Conservation (phyloP, 2,113 vertebrate species). For the Nothocercus julius region DNA sequence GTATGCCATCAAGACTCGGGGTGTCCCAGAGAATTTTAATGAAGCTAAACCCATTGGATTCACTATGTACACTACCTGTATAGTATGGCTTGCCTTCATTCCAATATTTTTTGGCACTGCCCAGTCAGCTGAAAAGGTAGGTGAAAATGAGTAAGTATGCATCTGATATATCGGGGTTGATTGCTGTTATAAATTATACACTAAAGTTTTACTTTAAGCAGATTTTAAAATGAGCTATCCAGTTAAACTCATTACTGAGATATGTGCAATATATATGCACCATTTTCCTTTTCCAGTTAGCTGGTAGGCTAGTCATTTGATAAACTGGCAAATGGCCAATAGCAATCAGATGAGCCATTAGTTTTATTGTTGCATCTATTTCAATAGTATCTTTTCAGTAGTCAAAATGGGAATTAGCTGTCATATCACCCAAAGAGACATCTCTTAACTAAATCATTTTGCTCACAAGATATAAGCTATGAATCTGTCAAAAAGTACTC, state of each 20-base stretch:
- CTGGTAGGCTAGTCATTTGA: constrained; percentile 9
- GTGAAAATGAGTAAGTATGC: constrained; percentile 29
- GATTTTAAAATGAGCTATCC: not conserved
- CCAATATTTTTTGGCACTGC: constrained; percentile 98
- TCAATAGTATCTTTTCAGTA: constrained; percentile 16
- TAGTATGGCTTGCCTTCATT: constrained; percentile 97
- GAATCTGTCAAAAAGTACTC: not conserved
- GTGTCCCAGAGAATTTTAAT: constrained; percentile 97
- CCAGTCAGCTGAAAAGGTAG: constrained; percentile 97
- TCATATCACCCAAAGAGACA: not conserved
- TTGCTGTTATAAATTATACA: not conserved
- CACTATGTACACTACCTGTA: constrained; percentile 99
- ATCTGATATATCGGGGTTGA: not conserved
- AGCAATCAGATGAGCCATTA: constrained; percentile 37
- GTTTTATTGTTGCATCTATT: constrained; percentile 47
- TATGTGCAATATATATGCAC: not conserved
- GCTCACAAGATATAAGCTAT: not conserved
- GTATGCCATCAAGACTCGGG: constrained; percentile 97
- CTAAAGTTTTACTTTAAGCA: not conserved
- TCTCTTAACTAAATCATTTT: constrained; percentile 10
- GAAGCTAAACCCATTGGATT: constrained; percentile 98
- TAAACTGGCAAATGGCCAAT: constrained; percentile 38
- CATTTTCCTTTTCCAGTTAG: not conserved
- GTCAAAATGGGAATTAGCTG: not conserved
- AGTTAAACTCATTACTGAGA: not conserved